Percentiles rank a stretch among this genome's conserved stretches.
These are phyloP conservation scores for Characodon lateralis DNA, from an alignment of 2,797 vertebrate species.

Conservation along the genomic window DNA sequence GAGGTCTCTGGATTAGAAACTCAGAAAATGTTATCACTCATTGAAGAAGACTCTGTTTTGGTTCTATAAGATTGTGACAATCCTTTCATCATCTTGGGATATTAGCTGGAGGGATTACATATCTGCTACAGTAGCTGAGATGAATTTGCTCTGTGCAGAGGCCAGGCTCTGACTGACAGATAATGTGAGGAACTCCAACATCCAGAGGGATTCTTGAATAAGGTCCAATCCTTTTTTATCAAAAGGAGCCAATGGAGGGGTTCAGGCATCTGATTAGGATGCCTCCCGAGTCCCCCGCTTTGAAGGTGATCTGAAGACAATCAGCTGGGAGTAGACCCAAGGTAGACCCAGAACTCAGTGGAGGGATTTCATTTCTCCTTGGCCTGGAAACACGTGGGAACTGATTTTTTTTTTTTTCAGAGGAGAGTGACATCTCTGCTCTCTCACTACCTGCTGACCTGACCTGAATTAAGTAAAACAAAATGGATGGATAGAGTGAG, in stretches of 20 bases:
- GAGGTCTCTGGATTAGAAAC: neutral
- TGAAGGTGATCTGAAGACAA: conserved; percentile 12
- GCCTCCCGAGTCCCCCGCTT: neutral
- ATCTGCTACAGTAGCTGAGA: neutral
- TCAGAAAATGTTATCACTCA: neutral
- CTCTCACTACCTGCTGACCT: neutral
- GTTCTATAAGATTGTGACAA: neutral
- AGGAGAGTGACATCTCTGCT: neutral
- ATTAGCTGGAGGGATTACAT: neutral
- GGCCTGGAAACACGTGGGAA: conserved; percentile 6
- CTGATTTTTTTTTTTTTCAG: neutral
- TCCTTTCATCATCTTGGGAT: neutral
- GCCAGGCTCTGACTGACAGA: neutral
- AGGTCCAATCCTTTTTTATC: neutral
- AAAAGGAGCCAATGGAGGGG: neutral
- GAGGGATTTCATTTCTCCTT: conserved; percentile 9
- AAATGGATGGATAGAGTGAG: neutral
- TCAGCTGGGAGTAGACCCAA: conserved; percentile 8
- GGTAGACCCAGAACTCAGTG: conserved; percentile 8
- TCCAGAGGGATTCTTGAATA: conserved; percentile 9
- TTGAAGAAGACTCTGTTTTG: neutral
- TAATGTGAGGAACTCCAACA: neutral
- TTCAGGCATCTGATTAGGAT: conserved; percentile 6
- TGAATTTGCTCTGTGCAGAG: neutral
- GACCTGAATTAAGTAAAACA: neutral